Percentiles rank a stretch among this genome's conserved stretches.
Conservation (phyloP, 1,140 invertebrate genomes). For the Aphelinus certus region DNA sequence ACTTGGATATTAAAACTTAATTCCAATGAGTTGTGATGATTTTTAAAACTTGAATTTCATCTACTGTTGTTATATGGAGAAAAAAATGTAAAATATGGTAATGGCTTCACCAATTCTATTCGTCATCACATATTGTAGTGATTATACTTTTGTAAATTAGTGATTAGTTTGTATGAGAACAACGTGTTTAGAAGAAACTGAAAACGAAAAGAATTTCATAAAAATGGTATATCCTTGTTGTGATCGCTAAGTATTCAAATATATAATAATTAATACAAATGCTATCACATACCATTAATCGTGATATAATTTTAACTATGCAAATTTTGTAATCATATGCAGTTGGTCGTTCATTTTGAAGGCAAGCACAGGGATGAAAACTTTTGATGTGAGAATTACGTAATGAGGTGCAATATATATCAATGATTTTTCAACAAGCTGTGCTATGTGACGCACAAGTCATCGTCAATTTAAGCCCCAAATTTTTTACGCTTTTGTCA, state of each 20-base stretch:
- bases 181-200: slow-evolving; percentile 6
- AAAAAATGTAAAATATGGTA: slow-evolving; percentile 5
- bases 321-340: slow-evolving; percentile 16
- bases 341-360: slow-evolving; percentile 2
- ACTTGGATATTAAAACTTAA: not conserved
- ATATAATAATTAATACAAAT: slow-evolving; percentile 21
- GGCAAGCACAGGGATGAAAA: not conserved
- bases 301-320: slow-evolving; percentile 14
- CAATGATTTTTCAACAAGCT: slow-evolving; percentile 28
- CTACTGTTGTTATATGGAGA: slow-evolving; percentile 4
- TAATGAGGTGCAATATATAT: slow-evolving; percentile 8
- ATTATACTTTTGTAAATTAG: slow-evolving; percentile 38
- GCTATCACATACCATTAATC: slow-evolving; percentile 4
- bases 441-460: slow-evolving; percentile 31
- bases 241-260: slow-evolving; percentile 7
- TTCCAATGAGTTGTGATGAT: not conserved
- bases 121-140: slow-evolving; percentile 21
- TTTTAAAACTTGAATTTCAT: slow-evolving; percentile 26
- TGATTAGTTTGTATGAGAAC: slow-evolving; percentile 4
- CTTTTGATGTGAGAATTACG: not conserved
- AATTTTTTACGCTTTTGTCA: slow-evolving; percentile 20
- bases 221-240: slow-evolving; percentile 1
- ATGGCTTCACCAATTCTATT: slow-evolving; percentile 31
- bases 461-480: slow-evolving; percentile 29
- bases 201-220: slow-evolving; percentile 14